Conservation (phyloP, 2,113 vertebrate species). For the Calcarius ornatus region DNA sequence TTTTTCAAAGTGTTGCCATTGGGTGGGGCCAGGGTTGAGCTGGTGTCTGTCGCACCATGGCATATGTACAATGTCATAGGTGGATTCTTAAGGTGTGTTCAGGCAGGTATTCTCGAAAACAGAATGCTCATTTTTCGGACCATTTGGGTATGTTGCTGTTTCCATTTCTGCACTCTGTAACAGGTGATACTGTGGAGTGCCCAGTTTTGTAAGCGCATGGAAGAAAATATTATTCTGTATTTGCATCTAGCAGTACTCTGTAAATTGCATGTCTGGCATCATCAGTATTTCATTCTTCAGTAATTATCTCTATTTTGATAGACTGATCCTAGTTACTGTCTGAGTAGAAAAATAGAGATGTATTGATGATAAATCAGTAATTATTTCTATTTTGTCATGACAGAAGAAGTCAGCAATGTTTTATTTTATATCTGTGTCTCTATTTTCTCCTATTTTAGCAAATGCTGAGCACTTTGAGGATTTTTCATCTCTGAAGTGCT, state of each 20-base stretch:
- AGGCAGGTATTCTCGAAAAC: neutral
- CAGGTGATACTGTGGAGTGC: neutral
- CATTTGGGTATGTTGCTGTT: neutral
- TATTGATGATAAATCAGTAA: neutral
- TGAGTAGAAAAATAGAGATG: neutral
- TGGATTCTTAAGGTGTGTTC: neutral
- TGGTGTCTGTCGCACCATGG: fast-evolving
- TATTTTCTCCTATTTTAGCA: neutral
- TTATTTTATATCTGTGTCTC: neutral
- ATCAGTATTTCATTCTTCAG: neutral
- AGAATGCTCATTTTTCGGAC: neutral
- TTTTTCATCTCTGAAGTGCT: neutral
- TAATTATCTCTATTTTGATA: neutral
- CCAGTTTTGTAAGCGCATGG: neutral
- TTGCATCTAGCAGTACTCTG: neutral
- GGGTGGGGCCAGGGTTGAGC: neutral
- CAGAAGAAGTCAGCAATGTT: neutral
- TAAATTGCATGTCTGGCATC: neutral
- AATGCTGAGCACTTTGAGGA: neutral
- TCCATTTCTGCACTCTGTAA: neutral
- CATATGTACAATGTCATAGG: fast-evolving
- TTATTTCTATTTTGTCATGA: neutral
- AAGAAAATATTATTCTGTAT: neutral
- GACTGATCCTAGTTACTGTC: neutral
- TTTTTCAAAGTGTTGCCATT: neutral